These are phyloP conservation scores for Pipra filicauda DNA, from an alignment of 2,113 vertebrate species.

Conservation along the genomic window DNA sequence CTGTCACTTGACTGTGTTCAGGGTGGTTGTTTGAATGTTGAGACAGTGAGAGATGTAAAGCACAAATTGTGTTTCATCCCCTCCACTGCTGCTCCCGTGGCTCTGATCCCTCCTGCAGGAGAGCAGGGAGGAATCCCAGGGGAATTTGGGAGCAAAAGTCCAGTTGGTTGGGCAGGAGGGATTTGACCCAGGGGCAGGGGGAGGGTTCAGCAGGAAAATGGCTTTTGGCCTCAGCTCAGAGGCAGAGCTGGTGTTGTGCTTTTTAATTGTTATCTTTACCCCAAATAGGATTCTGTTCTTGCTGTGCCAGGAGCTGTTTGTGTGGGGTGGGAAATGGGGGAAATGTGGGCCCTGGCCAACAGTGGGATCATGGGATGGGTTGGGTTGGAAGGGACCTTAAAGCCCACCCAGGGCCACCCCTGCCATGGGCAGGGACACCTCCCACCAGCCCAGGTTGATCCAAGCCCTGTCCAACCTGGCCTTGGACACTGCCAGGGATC, in stretches of 20 bases:
- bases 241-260: neutral
- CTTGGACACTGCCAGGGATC: too few relatives aligned
- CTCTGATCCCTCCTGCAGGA: neutral
- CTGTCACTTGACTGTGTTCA: neutral
- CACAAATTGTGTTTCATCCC: neutral
- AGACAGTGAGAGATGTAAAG: neutral
- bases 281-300: neutral
- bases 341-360: neutral
- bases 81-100: too few relatives aligned
- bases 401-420: neutral
- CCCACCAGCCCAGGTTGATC: too few relatives aligned
- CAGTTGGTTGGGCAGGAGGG: accelerated
- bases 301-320: neutral
- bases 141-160: neutral
- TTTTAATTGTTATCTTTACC: neutral
- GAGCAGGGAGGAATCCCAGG: accelerated
- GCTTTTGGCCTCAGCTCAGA: neutral
- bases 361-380: neutral
- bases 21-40: accelerated
- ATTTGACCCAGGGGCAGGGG: neutral
- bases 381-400: neutral
- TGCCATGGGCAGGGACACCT: too few relatives aligned
- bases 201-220: neutral
- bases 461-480: too few relatives aligned
- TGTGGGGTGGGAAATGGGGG: neutral